A percentile compares a stretch with the other conserved stretches of the same genome.
phyloP scores from a whole-genome alignment of 1,140 invertebrate genomes.

The Zaprionus nigranus region DNA sequence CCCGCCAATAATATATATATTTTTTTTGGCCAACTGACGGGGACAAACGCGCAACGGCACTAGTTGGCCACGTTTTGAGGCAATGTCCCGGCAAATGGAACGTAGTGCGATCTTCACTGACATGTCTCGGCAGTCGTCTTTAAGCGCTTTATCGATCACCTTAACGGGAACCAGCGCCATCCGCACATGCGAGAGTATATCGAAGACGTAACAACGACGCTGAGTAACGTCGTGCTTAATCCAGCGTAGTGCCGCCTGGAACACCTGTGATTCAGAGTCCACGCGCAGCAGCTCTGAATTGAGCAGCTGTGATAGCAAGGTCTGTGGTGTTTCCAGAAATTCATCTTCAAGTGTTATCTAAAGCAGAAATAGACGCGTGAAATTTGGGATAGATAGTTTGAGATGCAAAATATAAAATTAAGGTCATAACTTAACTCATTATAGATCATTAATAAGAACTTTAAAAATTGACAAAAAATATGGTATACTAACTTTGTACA shows the following conservation, averaged over 20 bases:
- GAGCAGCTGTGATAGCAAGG: slow-evolving; percentile 91
- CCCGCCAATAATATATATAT: slow-evolving; percentile 96
- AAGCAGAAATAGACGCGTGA: too few relatives aligned
- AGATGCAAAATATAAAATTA: too few relatives aligned
- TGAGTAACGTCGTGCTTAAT: slow-evolving; percentile 92
- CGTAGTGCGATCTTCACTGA: slow-evolving; percentile 92
- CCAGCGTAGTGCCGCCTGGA: slow-evolving; percentile 96
- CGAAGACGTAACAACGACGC: slow-evolving; percentile 93
- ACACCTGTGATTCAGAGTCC: slow-evolving; percentile 96
- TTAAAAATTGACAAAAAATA: too few relatives aligned
- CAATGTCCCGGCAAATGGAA: slow-evolving; percentile 93
- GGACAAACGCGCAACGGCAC: slow-evolving; percentile 91
- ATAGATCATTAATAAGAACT: too few relatives aligned
- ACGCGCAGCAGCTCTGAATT: slow-evolving; percentile 95
- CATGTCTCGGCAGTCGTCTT: slow-evolving; percentile 91
- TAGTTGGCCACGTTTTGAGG: slow-evolving; percentile 90
- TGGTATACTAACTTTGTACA: too few relatives aligned
- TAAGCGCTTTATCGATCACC: slow-evolving; percentile 92
- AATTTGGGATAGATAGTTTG: too few relatives aligned
- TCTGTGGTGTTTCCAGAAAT: slow-evolving; percentile 93
- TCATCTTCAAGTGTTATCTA: slow-evolving; percentile 92
- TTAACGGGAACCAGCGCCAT: slow-evolving; percentile 93
- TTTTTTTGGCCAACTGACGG: slow-evolving; percentile 92
- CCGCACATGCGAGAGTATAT: slow-evolving; percentile 93
- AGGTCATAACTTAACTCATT: too few relatives aligned